Evolutionary conservation across 2,888 invertebrate species (phyloP).

Genomic region (Agrochola circellaris): DNA sequence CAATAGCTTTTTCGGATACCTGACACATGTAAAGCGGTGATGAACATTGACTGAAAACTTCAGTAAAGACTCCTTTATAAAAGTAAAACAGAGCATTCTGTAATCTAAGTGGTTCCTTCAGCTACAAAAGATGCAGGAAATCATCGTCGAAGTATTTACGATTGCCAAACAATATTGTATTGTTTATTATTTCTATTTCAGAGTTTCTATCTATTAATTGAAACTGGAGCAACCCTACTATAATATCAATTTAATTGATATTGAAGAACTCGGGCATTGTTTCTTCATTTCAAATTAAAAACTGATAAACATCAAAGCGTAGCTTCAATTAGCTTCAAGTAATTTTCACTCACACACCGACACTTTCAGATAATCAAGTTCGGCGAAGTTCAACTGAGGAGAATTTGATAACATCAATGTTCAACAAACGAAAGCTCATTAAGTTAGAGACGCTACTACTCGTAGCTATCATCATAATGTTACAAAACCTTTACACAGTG

Average conservation of each 20-base stretch:
- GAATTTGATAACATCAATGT: slow-evolving; percentile 42
- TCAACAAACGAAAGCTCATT: slow-evolving; percentile 35
- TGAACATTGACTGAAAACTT: neutral
- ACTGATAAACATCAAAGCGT: slow-evolving; percentile 38
- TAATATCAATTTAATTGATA: slow-evolving; percentile 40
- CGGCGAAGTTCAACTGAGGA: slow-evolving; percentile 19
- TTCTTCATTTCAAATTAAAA: slow-evolving; percentile 48
- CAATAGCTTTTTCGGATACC: neutral
- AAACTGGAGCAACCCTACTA: slow-evolving; percentile 33
- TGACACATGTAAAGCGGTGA: neutral
- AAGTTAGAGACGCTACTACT: slow-evolving; percentile 19
- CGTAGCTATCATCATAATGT: slow-evolving; percentile 43
- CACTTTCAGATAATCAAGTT: slow-evolving; percentile 37
- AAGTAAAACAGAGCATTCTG: neutral
- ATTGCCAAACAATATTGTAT: slow-evolving; percentile 5
- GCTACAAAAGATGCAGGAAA: neutral
- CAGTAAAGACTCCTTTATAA: no score
- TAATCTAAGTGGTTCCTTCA: neutral
- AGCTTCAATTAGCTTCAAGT: slow-evolving; percentile 32
- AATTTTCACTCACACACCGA: slow-evolving; percentile 23
- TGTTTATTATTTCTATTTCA: slow-evolving; percentile 25
- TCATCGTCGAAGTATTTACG: slow-evolving; percentile 18
- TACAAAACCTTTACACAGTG: slow-evolving; percentile 53
- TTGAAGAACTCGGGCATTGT: slow-evolving; percentile 33
- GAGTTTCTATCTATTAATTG: slow-evolving; percentile 18